These are phyloP conservation scores for Drosophila chauvacae DNA, from an alignment of 1,140 invertebrate genomes.

Conservation along the genomic window DNA sequence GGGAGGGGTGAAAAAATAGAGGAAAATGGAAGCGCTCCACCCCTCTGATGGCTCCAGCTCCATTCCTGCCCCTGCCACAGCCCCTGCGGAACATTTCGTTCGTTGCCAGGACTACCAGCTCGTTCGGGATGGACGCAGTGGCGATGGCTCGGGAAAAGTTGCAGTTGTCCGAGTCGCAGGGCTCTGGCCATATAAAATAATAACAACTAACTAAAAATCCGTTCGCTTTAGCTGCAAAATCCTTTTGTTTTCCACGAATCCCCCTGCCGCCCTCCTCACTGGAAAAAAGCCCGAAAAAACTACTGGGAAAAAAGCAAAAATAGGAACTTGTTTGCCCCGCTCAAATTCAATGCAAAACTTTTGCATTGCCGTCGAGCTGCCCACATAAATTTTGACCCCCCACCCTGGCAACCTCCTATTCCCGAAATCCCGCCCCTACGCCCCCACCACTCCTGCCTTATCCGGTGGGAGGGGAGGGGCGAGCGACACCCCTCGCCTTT, in stretches of 20 bases:
- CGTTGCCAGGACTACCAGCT: constrained; percentile 59
- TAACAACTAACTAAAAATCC: constrained; percentile 83
- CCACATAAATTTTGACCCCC: constrained; percentile 71
- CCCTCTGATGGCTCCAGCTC: constrained; percentile 21
- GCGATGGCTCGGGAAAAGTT: constrained; percentile 67
- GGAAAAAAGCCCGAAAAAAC: constrained; percentile 49
- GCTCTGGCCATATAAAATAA: constrained; percentile 77
- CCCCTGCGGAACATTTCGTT: neutral
- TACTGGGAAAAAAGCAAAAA: constrained; percentile 57
- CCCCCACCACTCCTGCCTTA: neutral
- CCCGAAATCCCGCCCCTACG: neutral
- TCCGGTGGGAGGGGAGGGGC: neutral
- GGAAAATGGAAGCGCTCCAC: constrained; percentile 54
- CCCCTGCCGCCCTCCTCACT: neutral
- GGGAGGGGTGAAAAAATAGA: constrained; percentile 53
- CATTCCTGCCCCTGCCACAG: neutral
- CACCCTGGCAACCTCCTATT: neutral
- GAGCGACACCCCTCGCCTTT: constrained; percentile 3
- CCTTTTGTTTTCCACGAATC: constrained; percentile 70
- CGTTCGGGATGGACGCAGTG: constrained; percentile 37
- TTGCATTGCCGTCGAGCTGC: constrained; percentile 71
- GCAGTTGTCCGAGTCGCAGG: constrained; percentile 68
- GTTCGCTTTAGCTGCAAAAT: constrained; percentile 81
- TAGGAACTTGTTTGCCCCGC: constrained; percentile 77
- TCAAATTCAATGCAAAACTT: constrained; percentile 82